These are phyloP conservation scores for Drosophila tristis DNA, from an alignment of 1,140 invertebrate genomes.

Conservation along the genomic window DNA sequence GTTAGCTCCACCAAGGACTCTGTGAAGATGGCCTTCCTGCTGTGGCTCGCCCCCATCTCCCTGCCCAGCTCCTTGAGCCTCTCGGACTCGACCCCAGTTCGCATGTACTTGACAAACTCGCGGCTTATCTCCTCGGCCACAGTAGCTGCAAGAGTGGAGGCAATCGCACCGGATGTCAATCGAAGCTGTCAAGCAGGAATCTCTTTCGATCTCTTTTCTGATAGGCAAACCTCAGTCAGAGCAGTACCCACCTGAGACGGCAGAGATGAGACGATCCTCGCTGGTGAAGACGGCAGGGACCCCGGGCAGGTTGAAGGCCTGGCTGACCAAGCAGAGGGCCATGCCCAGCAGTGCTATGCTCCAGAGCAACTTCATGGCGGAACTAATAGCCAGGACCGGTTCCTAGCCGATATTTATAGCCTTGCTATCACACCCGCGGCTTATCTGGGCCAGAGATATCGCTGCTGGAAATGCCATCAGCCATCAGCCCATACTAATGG, in stretches of 20 bases:
- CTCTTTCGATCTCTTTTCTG: background rate
- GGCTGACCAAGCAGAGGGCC: conserved; percentile 16
- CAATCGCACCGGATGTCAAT: conserved; percentile 18
- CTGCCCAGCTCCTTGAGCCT: conserved; percentile 38
- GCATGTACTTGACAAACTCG: conserved; percentile 63
- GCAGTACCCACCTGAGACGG: conserved; percentile 43
- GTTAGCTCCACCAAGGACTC: conserved; percentile 53
- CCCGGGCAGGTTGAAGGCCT: conserved; percentile 28
- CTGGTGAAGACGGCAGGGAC: conserved; percentile 26
- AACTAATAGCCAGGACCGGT: conserved; percentile 22
- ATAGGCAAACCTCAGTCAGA: too few relatives aligned
- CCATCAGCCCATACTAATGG: conserved; percentile 27
- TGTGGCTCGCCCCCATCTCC: conserved; percentile 48
- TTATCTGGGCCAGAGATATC: conserved; percentile 36
- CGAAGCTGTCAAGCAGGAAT: conserved; percentile 25
- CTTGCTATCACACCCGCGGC: conserved; percentile 22
- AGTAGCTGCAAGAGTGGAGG: conserved; percentile 29
- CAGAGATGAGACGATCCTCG: conserved; percentile 31
- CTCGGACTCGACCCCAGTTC: conserved; percentile 49
- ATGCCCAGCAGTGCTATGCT: conserved; percentile 38
- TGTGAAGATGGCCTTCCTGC: conserved; percentile 62
- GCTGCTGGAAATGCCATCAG: background rate
- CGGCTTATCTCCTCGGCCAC: conserved; percentile 65
- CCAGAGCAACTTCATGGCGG: conserved; percentile 49
- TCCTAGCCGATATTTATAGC: conserved; percentile 53